Base-by-base conservation (phyloP, 2,113 vertebrate species). In the Sebastes fasciatus region DNA sequence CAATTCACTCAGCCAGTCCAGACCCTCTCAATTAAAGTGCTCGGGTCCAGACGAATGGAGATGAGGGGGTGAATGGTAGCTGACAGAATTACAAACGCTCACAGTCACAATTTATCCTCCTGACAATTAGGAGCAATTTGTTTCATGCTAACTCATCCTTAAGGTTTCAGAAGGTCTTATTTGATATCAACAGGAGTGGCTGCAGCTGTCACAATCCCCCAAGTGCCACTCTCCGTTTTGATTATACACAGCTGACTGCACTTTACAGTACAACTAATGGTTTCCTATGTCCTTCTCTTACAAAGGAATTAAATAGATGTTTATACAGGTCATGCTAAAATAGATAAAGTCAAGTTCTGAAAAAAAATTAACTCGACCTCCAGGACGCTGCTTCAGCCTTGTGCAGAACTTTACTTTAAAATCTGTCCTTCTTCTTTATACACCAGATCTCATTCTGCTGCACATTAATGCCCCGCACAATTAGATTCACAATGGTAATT, bases 61-160 rank as follows among this genome's bases (percentile, higher is more conserved):
- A 89, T 72, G 79, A 45, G 87, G 79, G 83, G 86, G 71, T 87
- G 87, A 92, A 87, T 68, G 92, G 91, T 93, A 73, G 88, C 92
- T 75, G 90, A 90, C 91, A 92, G 88, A 92, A 92, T 93, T 88
- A 93, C 92, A 93, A 94, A 95, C 60, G 90, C 92, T 94, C 79
- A 86, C 79, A 86, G 92, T 92, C 94, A 93, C 90, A 90, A 94
- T 93, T 94, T 92, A 94, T 92, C 89, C 92, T 91, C 85, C 76
- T 84, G 87, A 94, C 89, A 93, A 95, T 94, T 93, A 94, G 90
- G 88, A 91, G 94, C 89, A 94, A 95, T 95, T 95, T 95, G 92
- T 93, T 94, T 95, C 90, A 90, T 88, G 92, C 90, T 88, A 93
- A 93, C 81, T 92, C 92, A 93, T 92, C 91, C 92, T 91, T 88